These are phyloP conservation scores for Noctua comes DNA, from an alignment of 2,888 invertebrate species.

Conservation along the genomic window DNA sequence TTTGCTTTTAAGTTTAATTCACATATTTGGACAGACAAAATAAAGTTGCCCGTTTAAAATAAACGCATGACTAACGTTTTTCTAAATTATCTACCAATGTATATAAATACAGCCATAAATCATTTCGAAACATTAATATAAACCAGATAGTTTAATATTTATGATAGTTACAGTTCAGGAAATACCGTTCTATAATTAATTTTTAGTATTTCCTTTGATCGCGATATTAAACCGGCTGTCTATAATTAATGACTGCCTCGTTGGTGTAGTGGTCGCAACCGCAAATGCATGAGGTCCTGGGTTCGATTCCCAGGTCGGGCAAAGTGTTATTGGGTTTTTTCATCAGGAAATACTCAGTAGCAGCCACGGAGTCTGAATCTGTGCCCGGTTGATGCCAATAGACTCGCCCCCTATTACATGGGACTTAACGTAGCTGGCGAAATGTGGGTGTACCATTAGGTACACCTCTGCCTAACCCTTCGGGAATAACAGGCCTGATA, in stretches of 20 bases:
- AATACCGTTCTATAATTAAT: conserved; percentile 14
- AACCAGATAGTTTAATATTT: conserved; percentile 22
- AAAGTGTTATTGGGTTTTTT: neutral
- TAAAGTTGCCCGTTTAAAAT: neutral
- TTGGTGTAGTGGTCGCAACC: neutral
- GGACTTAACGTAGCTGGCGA: neutral
- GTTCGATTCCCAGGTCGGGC: neutral
- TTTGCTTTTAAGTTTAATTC: neutral
- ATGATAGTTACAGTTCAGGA: conserved; percentile 1
- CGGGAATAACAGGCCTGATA: neutral
- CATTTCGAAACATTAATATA: conserved; percentile 7
- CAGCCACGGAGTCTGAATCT: neutral
- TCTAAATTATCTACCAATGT: neutral
- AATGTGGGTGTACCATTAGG: no score
- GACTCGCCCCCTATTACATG: neutral
- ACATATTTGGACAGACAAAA: neutral
- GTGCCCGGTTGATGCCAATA: neutral
- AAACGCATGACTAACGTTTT: neutral
- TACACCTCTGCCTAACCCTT: neutral
- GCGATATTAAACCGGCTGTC: neutral
- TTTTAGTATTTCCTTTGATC: conserved; percentile 25
- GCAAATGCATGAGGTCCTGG: no score
- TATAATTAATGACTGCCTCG: neutral
- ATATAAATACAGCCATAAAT: conserved; percentile 25
- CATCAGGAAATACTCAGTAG: neutral